These are phyloP conservation scores for Anastrepha ludens DNA, from an alignment of 1,140 invertebrate genomes.

Conservation along the genomic window DNA sequence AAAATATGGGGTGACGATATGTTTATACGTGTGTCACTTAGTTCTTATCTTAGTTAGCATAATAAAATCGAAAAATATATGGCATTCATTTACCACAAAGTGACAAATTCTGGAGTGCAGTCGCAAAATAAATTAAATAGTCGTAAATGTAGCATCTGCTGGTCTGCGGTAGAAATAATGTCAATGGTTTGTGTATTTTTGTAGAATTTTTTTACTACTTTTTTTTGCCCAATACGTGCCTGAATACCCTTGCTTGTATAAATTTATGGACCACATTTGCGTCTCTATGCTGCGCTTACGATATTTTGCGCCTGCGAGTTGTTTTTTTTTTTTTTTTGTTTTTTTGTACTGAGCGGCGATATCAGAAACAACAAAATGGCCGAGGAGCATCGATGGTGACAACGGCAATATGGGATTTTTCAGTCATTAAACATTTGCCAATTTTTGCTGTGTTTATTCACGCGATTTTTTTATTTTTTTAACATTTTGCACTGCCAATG, in stretches of 20 bases:
- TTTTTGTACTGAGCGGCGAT: not conserved
- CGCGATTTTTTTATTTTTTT: not conserved
- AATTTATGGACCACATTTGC: too few species aligned
- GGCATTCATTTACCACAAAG: constrained; percentile 1
- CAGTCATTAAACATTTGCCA: not conserved
- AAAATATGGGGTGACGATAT: too few species aligned
- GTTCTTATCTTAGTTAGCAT: not conserved
- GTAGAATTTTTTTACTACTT: not conserved
- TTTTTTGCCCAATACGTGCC: too few species aligned
- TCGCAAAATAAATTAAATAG: constrained; percentile 1
- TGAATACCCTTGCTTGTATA: too few species aligned
- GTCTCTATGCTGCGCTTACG: too few species aligned
- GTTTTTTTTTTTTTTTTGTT: too few species aligned
- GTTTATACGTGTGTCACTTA: too few species aligned
- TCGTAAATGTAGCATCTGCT: not conserved
- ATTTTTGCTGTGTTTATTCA: constrained; percentile 8
- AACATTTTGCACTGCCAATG: not conserved
- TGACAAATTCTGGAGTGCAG: not conserved
- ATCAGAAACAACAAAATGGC: not conserved
- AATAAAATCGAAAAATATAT: not conserved
- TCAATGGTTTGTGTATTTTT: not conserved
- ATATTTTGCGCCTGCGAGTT: not conserved
- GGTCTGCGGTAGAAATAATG: not conserved
- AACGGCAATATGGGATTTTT: not conserved
- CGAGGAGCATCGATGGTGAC: not conserved